A percentile compares a stretch with the other conserved stretches of the same genome.
Conservation (phyloP, 1,140 invertebrate genomes). For the Frieseomelitta varia region DNA sequence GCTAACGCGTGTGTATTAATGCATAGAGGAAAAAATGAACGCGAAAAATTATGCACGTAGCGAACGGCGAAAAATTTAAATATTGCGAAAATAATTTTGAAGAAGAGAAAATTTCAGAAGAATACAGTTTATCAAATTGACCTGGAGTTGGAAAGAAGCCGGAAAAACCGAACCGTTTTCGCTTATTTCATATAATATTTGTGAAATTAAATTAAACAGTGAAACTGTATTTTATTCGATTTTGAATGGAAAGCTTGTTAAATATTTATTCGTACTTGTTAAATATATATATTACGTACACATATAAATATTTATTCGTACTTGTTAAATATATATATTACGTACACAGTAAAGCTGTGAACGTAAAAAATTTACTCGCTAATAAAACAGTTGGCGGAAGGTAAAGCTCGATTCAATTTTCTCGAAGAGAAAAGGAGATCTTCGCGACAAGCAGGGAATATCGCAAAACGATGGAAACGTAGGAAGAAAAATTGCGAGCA, state of each 20-base stretch:
- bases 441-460: background rate
- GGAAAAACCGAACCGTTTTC: background rate
- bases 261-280: no score
- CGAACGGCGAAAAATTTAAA: background rate
- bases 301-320: no score
- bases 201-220: slow-evolving; percentile 43
- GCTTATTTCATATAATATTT: slow-evolving; percentile 4
- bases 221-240: slow-evolving; percentile 1
- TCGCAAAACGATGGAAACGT: slow-evolving; percentile 24
- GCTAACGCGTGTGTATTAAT: background rate
- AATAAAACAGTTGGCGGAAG: slow-evolving; percentile 7
- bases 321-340: no score
- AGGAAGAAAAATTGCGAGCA: slow-evolving; percentile 3
- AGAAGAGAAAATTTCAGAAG: background rate
- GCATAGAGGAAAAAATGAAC: background rate
- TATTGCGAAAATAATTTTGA: no score
- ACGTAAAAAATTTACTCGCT: slow-evolving; percentile 21
- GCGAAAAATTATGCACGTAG: no score
- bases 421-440: background rate
- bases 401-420: slow-evolving; percentile 25
- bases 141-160: background rate
- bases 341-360: no score
- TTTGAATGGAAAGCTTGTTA: slow-evolving; percentile 20
- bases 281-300: no score
- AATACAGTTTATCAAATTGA: background rate